A percentile compares a stretch with the other conserved stretches of the same genome.
These are phyloP conservation scores for Paracanthobrama guichenoti DNA, from an alignment of 2,113 vertebrate species.

Conservation along the genomic window DNA sequence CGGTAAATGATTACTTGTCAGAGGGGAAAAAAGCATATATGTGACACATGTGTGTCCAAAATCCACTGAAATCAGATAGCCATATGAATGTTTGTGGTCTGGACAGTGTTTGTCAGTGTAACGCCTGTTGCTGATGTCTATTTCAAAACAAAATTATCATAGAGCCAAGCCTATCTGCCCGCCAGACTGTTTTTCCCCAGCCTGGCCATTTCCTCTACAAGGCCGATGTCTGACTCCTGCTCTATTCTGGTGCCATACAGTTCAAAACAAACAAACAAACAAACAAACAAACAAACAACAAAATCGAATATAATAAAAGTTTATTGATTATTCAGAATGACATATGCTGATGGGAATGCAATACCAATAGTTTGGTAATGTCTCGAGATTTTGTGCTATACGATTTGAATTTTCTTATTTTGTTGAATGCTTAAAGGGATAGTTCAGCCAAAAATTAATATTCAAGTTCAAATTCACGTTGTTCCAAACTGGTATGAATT, in stretches of 20 bases:
- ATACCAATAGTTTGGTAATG: too few species aligned
- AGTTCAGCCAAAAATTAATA: too few species aligned
- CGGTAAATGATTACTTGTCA: not conserved
- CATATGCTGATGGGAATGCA: too few species aligned
- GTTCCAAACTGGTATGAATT: too few species aligned
- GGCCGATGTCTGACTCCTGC: not conserved
- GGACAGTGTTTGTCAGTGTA: not conserved
- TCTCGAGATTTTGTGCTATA: too few species aligned
- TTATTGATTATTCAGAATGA: too few species aligned
- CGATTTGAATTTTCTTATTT: too few species aligned
- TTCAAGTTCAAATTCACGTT: too few species aligned
- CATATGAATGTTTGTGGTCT: not conserved
- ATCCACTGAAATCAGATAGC: not conserved
- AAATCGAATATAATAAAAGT: too few species aligned
- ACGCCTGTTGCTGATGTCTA: not conserved
- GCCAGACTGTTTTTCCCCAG: not conserved
- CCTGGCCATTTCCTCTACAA: not conserved
- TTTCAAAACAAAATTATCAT: not conserved
- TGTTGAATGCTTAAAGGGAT: too few species aligned
- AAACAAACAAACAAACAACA: too few species aligned
- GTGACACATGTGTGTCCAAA: not conserved
- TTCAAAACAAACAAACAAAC: not conserved
- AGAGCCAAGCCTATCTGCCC: conserved; percentile 4
- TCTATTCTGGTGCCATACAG: not conserved
- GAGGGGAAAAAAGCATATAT: not conserved